These are phyloP conservation scores for Acromyrmex charruanus DNA, from an alignment of 1,140 invertebrate genomes.

Conservation along the genomic window DNA sequence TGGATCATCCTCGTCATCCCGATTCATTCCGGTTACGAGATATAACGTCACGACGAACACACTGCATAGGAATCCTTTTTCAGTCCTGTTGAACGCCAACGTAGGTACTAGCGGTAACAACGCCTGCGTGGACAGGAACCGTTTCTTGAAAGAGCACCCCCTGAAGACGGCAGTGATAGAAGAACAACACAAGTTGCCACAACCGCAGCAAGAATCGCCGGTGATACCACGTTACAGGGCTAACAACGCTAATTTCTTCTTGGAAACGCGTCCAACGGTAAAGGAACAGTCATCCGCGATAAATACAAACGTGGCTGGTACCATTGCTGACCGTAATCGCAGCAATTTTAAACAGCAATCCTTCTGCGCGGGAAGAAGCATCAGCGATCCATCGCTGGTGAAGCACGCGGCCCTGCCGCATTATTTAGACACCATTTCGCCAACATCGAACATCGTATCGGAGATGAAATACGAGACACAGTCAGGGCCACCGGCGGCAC, in stretches of 20 bases:
- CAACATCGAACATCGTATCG: constrained; percentile 73
- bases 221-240: constrained; percentile 65
- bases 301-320: background rate
- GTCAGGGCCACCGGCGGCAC: constrained; percentile 78
- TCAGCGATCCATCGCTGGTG: constrained; percentile 38
- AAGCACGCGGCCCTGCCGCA: constrained; percentile 57
- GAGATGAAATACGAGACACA: constrained; percentile 86
- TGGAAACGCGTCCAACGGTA: background rate
- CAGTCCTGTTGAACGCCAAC: background rate
- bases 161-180: background rate
- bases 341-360: constrained; percentile 36
- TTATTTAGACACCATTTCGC: constrained; percentile 62
- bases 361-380: constrained; percentile 34
- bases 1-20: constrained; percentile 57
- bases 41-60: constrained; percentile 72
- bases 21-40: constrained; percentile 57
- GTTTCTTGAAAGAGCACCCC: background rate
- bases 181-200: constrained; percentile 22
- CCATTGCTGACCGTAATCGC: background rate
- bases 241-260: constrained; percentile 64
- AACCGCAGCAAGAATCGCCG: constrained; percentile 1
- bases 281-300: constrained; percentile 68
- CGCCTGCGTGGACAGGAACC: background rate
- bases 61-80: background rate
- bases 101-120: background rate